These are phyloP conservation scores for Lutjanus erythropterus DNA, from an alignment of 2,113 vertebrate genomes.

Conservation along the genomic window DNA sequence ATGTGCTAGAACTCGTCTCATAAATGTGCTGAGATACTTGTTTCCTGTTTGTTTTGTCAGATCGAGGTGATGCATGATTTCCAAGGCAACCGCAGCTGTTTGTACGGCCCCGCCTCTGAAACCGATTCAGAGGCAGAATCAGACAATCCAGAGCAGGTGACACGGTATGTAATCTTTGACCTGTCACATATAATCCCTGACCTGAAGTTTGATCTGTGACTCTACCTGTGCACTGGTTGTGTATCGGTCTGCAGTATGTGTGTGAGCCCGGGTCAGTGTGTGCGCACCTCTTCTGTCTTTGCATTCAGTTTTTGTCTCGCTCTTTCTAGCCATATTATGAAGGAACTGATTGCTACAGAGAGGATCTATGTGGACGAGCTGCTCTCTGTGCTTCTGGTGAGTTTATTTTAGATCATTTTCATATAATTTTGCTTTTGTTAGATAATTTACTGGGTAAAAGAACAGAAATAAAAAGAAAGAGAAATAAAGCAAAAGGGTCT, in stretches of 20 bases:
- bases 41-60: slow-evolving; percentile 79
- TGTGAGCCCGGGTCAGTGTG: background rate
- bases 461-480: background rate
- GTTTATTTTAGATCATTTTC: slow-evolving; percentile 44
- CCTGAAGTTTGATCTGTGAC: background rate
- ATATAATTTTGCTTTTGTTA: background rate
- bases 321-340: slow-evolving; percentile 89
- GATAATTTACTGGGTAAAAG: background rate
- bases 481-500: background rate
- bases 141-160: slow-evolving; percentile 89
- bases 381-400: slow-evolving; percentile 92
- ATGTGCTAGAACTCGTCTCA: background rate
- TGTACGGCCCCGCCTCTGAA: slow-evolving; percentile 69
- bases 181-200: background rate
- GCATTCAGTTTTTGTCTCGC: background rate
- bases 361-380: slow-evolving; percentile 93
- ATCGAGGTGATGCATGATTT: slow-evolving; percentile 94
- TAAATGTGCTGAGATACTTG: background rate
- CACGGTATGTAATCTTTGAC: slow-evolving; percentile 81
- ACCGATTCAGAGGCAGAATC: slow-evolving; percentile 88
- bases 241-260: background rate
- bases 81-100: slow-evolving; percentile 88
- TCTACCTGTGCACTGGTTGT: background rate
- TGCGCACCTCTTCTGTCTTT: background rate
- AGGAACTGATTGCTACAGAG: slow-evolving; percentile 94